Conservation (phyloP, 2,888 invertebrate genomes). For the Drosophila cracens region DNA sequence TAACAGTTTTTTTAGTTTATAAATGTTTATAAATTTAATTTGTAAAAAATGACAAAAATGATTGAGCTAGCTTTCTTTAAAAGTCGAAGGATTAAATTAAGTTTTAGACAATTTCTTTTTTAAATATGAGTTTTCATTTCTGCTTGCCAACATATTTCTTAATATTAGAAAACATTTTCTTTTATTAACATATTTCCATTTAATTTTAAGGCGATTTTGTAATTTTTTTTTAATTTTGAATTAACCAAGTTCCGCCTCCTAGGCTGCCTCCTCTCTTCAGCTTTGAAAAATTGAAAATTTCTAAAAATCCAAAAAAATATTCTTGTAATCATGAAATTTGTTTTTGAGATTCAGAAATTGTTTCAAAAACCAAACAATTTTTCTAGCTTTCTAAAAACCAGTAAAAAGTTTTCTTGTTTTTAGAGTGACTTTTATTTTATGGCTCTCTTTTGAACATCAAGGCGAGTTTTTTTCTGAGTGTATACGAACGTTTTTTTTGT, state of each 20-base stretch:
- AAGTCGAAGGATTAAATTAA: not conserved
- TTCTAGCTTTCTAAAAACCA: not conserved
- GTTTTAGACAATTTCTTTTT: not conserved
- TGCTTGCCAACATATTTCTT: not conserved
- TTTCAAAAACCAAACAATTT: too few relatives aligned
- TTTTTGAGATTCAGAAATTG: not conserved
- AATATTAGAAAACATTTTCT: not conserved
- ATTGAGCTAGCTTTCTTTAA: too few relatives aligned
- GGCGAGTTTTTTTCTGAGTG: not conserved
- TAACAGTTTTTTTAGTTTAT: too few relatives aligned
- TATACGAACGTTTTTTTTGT: not conserved
- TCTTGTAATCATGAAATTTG: rapidly evolving
- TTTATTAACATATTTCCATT: not conserved
- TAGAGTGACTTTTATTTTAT: not conserved
- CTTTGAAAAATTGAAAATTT: too few relatives aligned
- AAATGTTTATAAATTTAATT: too few relatives aligned
- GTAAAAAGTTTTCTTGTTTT: not conserved
- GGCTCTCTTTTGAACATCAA: not conserved
- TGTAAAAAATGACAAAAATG: too few relatives aligned
- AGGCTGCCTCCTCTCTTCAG: too few relatives aligned
- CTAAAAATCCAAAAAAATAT: not conserved
- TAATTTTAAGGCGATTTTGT: not conserved
- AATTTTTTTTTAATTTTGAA: not conserved
- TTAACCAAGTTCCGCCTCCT: too few relatives aligned
- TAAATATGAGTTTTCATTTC: not conserved